These are phyloP conservation scores for Euschistus heros DNA, from an alignment of 1,140 invertebrate genomes.

Conservation along the genomic window DNA sequence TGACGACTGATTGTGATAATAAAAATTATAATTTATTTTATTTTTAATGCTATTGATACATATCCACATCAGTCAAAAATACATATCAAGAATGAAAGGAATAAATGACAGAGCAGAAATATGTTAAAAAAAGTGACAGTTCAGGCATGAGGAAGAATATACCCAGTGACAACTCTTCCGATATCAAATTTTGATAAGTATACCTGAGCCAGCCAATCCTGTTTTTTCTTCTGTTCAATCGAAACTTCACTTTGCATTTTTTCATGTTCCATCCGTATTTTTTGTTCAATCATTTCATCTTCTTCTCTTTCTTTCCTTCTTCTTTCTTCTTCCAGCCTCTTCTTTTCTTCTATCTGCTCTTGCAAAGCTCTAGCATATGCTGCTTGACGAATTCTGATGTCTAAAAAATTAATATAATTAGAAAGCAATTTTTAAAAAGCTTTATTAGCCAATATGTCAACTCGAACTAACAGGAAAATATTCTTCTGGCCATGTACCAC, in stretches of 20 bases:
- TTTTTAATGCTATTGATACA: no score
- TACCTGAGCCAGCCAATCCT: constrained; percentile 16
- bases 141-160: no score
- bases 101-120: no score
- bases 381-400: constrained; percentile 9
- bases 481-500: not conserved
- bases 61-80: no score
- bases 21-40: no score
- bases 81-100: no score
- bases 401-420: constrained; percentile 1
- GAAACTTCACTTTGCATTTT: constrained; percentile 10
- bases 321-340: constrained; percentile 19
- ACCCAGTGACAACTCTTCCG: no score
- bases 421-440: not conserved
- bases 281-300: constrained; percentile 16
- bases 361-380: constrained; percentile 18
- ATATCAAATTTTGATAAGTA: not conserved
- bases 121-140: no score
- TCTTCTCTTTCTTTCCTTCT: constrained; percentile 20
- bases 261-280: not conserved
- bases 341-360: constrained; percentile 22
- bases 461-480: not conserved
- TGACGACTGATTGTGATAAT: no score
- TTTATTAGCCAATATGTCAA: no score
- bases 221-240: constrained; percentile 10